These are phyloP conservation scores for Thelaira solivaga DNA, from an alignment of 2,888 invertebrate genomes.

Conservation along the genomic window DNA sequence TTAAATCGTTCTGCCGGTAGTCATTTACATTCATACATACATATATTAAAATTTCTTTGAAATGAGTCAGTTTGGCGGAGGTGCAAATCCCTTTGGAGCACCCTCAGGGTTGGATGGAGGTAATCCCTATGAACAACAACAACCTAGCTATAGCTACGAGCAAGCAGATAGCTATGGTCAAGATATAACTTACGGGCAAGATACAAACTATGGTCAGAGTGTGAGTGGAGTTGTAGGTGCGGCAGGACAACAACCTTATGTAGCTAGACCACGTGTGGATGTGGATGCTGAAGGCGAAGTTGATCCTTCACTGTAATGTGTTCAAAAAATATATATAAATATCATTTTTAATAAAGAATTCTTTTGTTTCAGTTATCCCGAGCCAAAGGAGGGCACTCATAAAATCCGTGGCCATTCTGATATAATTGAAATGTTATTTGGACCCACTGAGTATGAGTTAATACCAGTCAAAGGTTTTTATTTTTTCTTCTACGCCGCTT, in stretches of 20 bases:
- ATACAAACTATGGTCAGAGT: slow-evolving; percentile 46
- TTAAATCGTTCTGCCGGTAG: background rate
- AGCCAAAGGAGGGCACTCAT: slow-evolving; percentile 92
- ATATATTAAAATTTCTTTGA: slow-evolving; percentile 24
- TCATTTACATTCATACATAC: too few relatives aligned
- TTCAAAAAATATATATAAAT: background rate
- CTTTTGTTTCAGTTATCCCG: slow-evolving; percentile 82
- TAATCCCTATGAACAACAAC: slow-evolving; percentile 69
- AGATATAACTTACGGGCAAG: slow-evolving; percentile 51
- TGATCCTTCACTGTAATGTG: slow-evolving; percentile 86
- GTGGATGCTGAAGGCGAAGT: slow-evolving; percentile 91
- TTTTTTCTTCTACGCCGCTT: slow-evolving; percentile 99
- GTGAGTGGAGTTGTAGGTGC: slow-evolving; percentile 46
- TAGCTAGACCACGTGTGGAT: slow-evolving; percentile 85
- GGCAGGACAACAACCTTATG: slow-evolving; percentile 64
- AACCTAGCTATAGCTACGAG: slow-evolving; percentile 69
- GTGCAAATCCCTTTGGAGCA: slow-evolving; percentile 72
- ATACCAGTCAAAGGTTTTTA: slow-evolving; percentile 98
- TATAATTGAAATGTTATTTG: slow-evolving; percentile 88
- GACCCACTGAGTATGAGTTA: slow-evolving; percentile 91
- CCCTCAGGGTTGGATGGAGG: slow-evolving; percentile 63
- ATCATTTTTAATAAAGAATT: background rate
- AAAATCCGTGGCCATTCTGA: slow-evolving; percentile 93
- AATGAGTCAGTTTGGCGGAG: slow-evolving; percentile 66
- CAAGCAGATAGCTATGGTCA: slow-evolving; percentile 65